These are phyloP conservation scores for Puma concolor DNA, from an alignment of 2,113 vertebrate genomes.

Conservation along the genomic window DNA sequence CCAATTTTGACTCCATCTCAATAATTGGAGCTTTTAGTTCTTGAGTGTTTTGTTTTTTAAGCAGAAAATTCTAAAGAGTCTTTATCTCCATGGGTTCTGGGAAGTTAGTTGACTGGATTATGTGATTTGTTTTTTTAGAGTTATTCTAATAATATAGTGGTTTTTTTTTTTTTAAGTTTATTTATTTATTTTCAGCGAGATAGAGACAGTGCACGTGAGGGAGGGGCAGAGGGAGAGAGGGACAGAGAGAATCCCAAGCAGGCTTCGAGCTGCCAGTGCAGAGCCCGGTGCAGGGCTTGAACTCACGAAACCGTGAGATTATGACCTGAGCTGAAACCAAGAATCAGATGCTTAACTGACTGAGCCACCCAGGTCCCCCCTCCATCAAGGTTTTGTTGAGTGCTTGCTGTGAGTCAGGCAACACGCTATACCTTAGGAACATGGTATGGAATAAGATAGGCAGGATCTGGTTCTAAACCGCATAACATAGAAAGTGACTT, in stretches of 20 bases:
- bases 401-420: neutral
- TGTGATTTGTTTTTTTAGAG: neutral
- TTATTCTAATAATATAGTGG: neutral
- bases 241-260: no score
- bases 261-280: no score
- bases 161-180: no score
- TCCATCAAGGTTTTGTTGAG: neutral
- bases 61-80: neutral
- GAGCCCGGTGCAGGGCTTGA: no score
- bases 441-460: neutral
- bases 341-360: no score
- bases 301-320: no score
- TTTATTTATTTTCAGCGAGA: no score
- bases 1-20: neutral
- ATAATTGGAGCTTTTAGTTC: neutral
- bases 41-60: slow-evolving; percentile 21
- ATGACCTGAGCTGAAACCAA: no score
- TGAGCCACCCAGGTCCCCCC: no score
- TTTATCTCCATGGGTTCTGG: neutral
- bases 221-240: no score
- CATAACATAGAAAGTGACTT: neutral
- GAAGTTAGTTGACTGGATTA: neutral
- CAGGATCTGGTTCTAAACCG: neutral
- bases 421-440: neutral
- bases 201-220: no score